Base-by-base conservation (phyloP, 2,888 invertebrate genomes). In the Polia nebulosa region DNA sequence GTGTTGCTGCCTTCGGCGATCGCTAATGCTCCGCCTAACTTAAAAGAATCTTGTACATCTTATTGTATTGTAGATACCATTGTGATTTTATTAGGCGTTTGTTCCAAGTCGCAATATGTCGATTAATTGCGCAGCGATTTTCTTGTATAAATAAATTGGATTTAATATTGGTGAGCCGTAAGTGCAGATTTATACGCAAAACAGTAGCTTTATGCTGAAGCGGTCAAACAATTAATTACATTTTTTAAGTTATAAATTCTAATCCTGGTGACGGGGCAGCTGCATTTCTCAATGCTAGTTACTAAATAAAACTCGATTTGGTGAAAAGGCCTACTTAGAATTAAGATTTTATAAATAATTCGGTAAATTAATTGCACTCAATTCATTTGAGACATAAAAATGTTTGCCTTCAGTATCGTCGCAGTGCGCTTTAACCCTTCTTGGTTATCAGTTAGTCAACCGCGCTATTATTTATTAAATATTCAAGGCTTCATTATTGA, bases 111-210 rank as follows among this genome's bases (percentile, higher is more conserved):
- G 22, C 41, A 76, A 68, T 15, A 11, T 47, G 29, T 25, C 41
- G 15, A 68, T 76, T 27, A 41, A 55, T 59, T 64, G 76, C 76
- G 44, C 44, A 61, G 78, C 76, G 76, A 74, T 63, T 74, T 77
- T 25, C 22, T 58, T 55, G 52, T 41, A 51, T n/a, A 56, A 67
- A 58, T 32, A 32, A 55, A 29, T 44, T 44, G 20, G 2, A 41
- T 52, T 32, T 61, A 34, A 15, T 73, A 69, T 63, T 22, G 11
- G 51, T 73, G 22, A 73, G 20, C 34, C 13, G 41, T 51, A n/a
- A 36, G 13, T 52, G 20, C 29, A 73, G 34, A 76, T 66, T 34
- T 66, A 75, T 44, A 66, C 27, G 22, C 32, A 34, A 68, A 63
- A 74, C 39, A 15, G 20, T 41, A 41, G n/a, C 22, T 49, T 74